These are phyloP conservation scores for Diplodus sargus DNA, from an alignment of 2,797 vertebrate genomes.

Conservation along the genomic window DNA sequence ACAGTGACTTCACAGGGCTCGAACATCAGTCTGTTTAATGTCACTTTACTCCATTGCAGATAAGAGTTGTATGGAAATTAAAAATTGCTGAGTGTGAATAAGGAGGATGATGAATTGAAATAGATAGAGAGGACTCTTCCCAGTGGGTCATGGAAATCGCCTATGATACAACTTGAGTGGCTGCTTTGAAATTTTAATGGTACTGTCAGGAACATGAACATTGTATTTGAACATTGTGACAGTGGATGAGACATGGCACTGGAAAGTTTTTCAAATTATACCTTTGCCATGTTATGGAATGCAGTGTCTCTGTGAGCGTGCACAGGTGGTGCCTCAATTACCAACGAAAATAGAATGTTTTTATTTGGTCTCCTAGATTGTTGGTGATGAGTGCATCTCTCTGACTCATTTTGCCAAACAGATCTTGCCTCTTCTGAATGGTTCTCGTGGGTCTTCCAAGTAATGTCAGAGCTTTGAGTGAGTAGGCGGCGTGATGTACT, in stretches of 20 bases:
- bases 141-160: conserved; percentile 36
- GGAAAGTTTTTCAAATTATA: conserved; percentile 1
- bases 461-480: conserved; percentile 6
- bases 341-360: background rate
- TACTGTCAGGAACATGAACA: conserved; percentile 10
- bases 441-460: conserved; percentile 4
- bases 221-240: background rate
- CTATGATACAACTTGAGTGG: conserved; percentile 30
- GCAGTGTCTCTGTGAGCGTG: background rate
- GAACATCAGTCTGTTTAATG: conserved; percentile 55
- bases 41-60: conserved; percentile 59
- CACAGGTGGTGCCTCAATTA: conserved; percentile 1
- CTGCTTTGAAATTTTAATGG: conserved; percentile 38
- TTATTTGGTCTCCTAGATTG: background rate
- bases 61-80: conserved; percentile 61
- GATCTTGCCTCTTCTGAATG: conserved; percentile 8
- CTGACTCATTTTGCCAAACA: conserved; percentile 11
- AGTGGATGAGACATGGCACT: background rate
- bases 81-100: conserved; percentile 58
- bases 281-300: background rate
- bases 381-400: conserved; percentile 5
- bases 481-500: background rate
- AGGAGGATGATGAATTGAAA: conserved; percentile 49
- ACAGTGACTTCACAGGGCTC: conserved; percentile 54
- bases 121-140: conserved; percentile 30